Evolutionary conservation across 2,113 vertebrate species (phyloP), one percentile per base, ranked within the genome.

Genomic region (Hassar affinis): DNA sequence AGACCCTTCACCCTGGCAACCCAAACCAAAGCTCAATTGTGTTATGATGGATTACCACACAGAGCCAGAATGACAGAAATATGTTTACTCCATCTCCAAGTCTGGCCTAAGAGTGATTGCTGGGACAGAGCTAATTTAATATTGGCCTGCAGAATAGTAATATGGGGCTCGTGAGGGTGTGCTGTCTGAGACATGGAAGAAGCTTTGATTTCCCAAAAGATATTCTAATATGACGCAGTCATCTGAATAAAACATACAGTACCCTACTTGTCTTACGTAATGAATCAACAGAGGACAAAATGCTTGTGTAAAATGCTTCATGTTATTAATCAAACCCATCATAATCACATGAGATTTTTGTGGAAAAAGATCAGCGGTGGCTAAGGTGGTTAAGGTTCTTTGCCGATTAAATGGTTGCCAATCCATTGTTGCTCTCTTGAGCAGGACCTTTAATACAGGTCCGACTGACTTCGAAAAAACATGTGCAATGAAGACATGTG

Each of bases 1-100:
- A 87, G 88, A 92, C 90, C 71, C 66, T 74, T 91, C 89, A 91
- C 88, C 87, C 78, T n/a, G 20, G 72, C 35, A 22, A 82, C 82
- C 57, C 1, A 9, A 72, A 54, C 86, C 33, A 12, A 77, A 25
- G 9, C 49, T 35, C 52, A 45, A 30, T 45, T 64, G 15, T 52
- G 30, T 69, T 72, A 82, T 87, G 89, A 91, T 88, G 79, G 88
- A 90, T 91, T 33, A 64, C 42, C 66, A 25, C 30, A 14, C 22
- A 84, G 79, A 10, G n/a, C 82, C 71, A 49, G 27, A 2, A 30
- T 81, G 85, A 90, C 83, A 85, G 80, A 85, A 81, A 87, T 89
- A 79, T 45, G 79, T 86, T 87, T 78, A 84, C 25, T 25, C 47
- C 59, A 15, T 33, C 15, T 80, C 61, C 35, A 33, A 27, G 38